Evolutionary conservation across 2,888 invertebrate genomes (phyloP).

Genomic region (Oligia latruncula): DNA sequence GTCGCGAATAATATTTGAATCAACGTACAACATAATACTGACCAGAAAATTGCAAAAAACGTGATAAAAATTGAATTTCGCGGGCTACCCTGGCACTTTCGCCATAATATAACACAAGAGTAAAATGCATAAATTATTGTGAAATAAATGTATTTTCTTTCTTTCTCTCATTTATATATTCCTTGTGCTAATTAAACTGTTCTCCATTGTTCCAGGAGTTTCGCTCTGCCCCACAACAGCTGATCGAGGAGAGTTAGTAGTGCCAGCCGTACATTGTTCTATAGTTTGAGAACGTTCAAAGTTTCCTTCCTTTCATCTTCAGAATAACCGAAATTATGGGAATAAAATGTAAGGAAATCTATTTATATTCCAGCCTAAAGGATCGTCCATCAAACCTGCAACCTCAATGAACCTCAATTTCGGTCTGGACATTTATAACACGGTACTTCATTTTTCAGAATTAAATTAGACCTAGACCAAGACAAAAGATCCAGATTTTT

Average conservation of each 20-base stretch:
- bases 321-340: background rate
- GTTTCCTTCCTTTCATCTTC: background rate
- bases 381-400: background rate
- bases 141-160: background rate
- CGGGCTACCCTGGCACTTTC: no score
- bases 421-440: background rate
- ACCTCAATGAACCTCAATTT: background rate
- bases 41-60: no score
- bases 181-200: constrained; percentile 3
- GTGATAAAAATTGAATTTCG: no score
- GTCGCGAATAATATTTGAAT: no score
- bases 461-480: background rate
- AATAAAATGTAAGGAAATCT: constrained; percentile 3
- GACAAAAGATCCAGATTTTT: background rate
- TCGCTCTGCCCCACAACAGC: background rate
- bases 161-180: background rate
- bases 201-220: constrained; percentile 21
- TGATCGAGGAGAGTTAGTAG: constrained; percentile 5
- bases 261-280: background rate
- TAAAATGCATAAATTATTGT: no score
- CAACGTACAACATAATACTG: no score
- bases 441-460: background rate
- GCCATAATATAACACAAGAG: no score
- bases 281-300: constrained; percentile 22
- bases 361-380: constrained; percentile 4